A percentile compares a stretch with the other conserved stretches of the same genome.
Conservation (phyloP, 2,113 vertebrate genomes). For the Pteronura brasiliensis region DNA sequence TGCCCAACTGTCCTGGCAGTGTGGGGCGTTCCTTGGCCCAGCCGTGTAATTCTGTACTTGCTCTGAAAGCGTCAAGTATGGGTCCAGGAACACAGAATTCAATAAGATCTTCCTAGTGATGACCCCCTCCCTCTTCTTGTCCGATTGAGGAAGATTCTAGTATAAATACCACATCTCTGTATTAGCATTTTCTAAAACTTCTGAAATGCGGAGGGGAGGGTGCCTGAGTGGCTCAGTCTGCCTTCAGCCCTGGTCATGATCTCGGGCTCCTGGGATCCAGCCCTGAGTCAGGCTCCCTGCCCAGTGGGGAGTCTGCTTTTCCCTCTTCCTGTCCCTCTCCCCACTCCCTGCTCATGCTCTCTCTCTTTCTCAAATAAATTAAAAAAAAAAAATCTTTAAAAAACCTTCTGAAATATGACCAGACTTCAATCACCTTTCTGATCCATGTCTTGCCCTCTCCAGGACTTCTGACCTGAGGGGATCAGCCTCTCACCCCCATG, state of each 20-base stretch:
- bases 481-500: accelerated
- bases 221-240: not conserved
- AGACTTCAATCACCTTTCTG: not conserved
- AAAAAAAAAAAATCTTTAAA: not conserved
- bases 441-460: not conserved
- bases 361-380: too few relatives aligned
- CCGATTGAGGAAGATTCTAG: not conserved
- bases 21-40: not conserved
- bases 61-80: not conserved
- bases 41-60: not conserved
- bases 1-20: not conserved
- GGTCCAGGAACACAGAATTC: not conserved
- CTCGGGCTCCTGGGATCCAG: not conserved
- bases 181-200: not conserved
- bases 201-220: not conserved
- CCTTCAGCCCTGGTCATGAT: not conserved
- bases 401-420: not conserved
- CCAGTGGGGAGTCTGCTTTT: not conserved
- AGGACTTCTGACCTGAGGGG: not conserved
- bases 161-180: not conserved
- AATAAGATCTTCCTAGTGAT: not conserved
- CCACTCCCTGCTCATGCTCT: too few relatives aligned
- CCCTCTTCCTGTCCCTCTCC: too few relatives aligned
- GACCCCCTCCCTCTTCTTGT: not conserved
- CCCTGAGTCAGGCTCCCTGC: not conserved